Evolutionary conservation across 2,797 vertebrate genomes (phyloP).

Genomic region (Rhynchonycteris naso): DNA sequence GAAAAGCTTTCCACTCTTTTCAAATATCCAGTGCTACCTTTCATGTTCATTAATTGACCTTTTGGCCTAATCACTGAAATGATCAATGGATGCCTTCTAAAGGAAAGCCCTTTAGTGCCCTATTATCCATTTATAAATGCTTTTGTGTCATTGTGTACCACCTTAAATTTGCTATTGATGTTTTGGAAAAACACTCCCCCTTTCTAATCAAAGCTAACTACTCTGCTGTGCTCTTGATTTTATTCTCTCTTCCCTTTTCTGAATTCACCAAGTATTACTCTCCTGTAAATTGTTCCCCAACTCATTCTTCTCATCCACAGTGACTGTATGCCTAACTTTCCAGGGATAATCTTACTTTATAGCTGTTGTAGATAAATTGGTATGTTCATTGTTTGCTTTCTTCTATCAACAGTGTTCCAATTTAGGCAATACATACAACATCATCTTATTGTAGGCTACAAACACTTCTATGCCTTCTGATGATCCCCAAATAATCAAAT

Average conservation of each 20-base stretch:
- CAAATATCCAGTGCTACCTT: neutral
- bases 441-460: neutral
- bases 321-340: neutral
- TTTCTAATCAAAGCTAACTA: neutral
- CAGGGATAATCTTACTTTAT: neutral
- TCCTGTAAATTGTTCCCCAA: neutral
- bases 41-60: neutral
- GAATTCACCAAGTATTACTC: neutral
- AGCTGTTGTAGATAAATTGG: neutral
- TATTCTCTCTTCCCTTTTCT: neutral
- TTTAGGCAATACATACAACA: neutral
- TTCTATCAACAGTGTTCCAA: neutral
- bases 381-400: neutral
- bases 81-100: neutral
- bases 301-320: neutral
- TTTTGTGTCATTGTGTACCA: neutral
- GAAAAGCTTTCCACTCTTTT: neutral
- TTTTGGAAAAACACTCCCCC: neutral
- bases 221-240: neutral
- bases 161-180: neutral
- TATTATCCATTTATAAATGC: neutral
- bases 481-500: neutral
- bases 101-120: neutral
- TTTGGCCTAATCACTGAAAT: neutral
- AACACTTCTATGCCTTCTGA: neutral